Evolutionary conservation across 2,888 invertebrate genomes (phyloP), one percentile per base, ranked within the genome.

Genomic region (Epinotia demarniana): DNA sequence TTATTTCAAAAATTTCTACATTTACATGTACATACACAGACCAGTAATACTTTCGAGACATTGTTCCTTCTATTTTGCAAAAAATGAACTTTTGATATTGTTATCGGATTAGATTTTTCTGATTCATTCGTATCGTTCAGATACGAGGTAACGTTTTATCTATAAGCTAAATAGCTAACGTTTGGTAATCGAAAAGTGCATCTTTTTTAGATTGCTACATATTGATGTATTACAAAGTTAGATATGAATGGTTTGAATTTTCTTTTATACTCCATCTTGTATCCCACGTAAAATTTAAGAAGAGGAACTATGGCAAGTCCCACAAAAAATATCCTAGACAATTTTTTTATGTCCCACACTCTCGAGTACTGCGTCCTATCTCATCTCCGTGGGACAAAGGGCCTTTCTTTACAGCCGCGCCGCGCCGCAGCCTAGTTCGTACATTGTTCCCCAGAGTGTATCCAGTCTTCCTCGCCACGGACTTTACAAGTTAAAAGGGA

Each of bases 321-420:
- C 57, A 18, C 13, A 67, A 63, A 33, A 49, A 18, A 18, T 39
- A 58, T 64, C 76, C 61, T 70, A n/a, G 19, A 63, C 53, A 18
- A 27, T 18, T 69, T 74, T 68, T 68, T 71, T 68, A 63, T 46
- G 62, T 57, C 12, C 46, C 61, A 70, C 71, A 68, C 68, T 68
- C 60, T 83, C 80, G 80, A 84, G 84, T 82, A 82, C 81, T 80
- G 80, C 76, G 78, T 85, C 84, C 85, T 84, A 80, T 81, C 84
- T 84, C 83, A 84, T 89, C 86, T 86, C 83, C 78, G 81, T 84
- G 84, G 82, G 83, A 92, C 90, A 91, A 92, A 89, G 82, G 82
- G 76, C 82, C 83, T 83, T 91, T 91, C 89, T 89, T 87, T 81
- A 87, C 90, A 90, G 89, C 88, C 85, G 86, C 83, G 83, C 83